A percentile compares a stretch with the other conserved stretches of the same genome.
phyloP scores from a whole-genome alignment of 2,888 invertebrate species.

The Xestia c-nigrum region DNA sequence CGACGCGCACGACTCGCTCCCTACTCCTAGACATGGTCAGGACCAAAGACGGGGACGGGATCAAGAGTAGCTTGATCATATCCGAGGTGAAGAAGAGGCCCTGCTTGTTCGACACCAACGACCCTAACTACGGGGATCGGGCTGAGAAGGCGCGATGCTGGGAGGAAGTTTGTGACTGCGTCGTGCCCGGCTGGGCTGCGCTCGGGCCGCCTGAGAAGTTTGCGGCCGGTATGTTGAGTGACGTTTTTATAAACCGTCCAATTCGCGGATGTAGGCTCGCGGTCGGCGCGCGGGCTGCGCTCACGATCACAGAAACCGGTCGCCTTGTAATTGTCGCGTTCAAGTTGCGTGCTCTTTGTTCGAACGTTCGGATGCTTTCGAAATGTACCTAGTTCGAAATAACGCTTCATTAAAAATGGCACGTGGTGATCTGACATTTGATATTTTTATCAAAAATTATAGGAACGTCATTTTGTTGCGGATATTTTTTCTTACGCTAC shows the following conservation, averaged over 20 bases:
- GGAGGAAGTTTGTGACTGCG: conserved; percentile 87
- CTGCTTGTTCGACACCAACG: conserved; percentile 86
- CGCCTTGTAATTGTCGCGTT: conserved; percentile 81
- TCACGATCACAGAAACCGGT: conserved; percentile 72
- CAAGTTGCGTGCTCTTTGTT: conserved; percentile 88
- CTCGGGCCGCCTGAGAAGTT: conserved; percentile 84
- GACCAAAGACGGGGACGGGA: conserved; percentile 84
- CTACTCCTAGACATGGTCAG: conserved; percentile 79
- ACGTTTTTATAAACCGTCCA: conserved; percentile 71
- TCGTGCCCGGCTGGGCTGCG: conserved; percentile 85
- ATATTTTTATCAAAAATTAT: conserved; percentile 1
- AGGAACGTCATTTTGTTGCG: conserved; percentile 75
- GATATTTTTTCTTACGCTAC: conserved; percentile 47
- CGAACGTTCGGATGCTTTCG: conserved; percentile 81
- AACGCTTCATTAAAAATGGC: conserved; percentile 75
- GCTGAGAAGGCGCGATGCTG: conserved; percentile 86
- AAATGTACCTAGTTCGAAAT: conserved; percentile 83
- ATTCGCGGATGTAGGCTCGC: conserved; percentile 72
- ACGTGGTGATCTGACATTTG: conserved; percentile 71
- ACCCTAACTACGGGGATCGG: conserved; percentile 85
- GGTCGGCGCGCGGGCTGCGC: conserved; percentile 62
- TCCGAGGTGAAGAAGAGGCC: conserved; percentile 85
- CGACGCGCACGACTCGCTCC: conserved; percentile 37
- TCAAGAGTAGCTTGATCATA: conserved; percentile 84
- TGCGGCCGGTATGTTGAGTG: conserved; percentile 84